phyloP scores from a whole-genome alignment of 2,888 invertebrate genomes.

The Dynastes grantii region DNA sequence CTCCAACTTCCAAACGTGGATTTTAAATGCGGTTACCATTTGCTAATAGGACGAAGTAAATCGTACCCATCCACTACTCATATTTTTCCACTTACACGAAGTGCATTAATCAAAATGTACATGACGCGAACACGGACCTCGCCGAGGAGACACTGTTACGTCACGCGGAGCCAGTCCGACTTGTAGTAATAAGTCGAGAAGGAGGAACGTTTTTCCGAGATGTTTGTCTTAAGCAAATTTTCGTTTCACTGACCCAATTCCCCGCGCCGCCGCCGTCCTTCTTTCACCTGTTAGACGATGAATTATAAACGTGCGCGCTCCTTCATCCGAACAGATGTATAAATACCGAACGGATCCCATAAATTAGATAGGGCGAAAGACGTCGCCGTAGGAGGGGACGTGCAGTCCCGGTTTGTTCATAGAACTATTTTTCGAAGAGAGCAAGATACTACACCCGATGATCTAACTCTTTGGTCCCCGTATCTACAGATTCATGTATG shows the following conservation, averaged over 20 bases:
- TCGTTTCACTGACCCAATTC: constrained; percentile 55
- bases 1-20: neutral
- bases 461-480: too few relatives aligned
- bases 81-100: constrained; percentile 40
- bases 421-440: neutral
- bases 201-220: constrained; percentile 36
- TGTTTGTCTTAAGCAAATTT: constrained; percentile 50
- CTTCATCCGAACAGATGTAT: constrained; percentile 65
- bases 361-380: constrained; percentile 61
- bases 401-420: constrained; percentile 3
- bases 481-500: too few relatives aligned
- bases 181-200: constrained; percentile 35
- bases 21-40: constrained; percentile 25
- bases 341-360: constrained; percentile 66
- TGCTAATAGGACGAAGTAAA: constrained; percentile 5
- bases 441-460: too few relatives aligned
- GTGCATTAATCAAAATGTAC: constrained; percentile 41
- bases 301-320: constrained; percentile 65
- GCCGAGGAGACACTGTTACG: constrained; percentile 39
- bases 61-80: constrained; percentile 30
- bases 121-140: constrained; percentile 42
- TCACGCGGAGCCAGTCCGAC: constrained; percentile 44
- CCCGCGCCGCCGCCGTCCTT: constrained; percentile 52
- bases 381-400: constrained; percentile 49
- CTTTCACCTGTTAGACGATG: constrained; percentile 64